A percentile compares a stretch with the other conserved stretches of the same genome.
Conservation (phyloP, 2,113 vertebrate species). For the Steatornis caripensis region DNA sequence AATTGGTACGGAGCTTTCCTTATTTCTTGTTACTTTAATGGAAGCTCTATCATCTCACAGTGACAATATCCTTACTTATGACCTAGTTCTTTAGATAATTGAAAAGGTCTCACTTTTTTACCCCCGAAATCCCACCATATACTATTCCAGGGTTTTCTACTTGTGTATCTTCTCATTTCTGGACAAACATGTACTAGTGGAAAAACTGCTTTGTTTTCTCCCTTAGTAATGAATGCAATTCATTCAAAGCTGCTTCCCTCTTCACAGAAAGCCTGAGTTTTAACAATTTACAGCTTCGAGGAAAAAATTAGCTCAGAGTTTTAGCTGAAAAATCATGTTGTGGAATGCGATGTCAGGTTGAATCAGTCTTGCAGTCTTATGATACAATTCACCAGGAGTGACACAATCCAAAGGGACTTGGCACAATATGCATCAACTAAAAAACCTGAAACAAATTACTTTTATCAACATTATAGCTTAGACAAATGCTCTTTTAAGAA, state of each 20-base stretch:
- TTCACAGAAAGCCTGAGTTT: neutral
- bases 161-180: neutral
- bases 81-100: neutral
- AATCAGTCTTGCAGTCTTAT: neutral
- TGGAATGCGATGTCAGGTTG: neutral
- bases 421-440: neutral
- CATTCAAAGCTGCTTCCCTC: neutral
- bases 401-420: conserved; percentile 21
- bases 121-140: neutral
- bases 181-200: neutral
- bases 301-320: neutral
- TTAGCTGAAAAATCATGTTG: neutral
- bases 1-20: neutral
- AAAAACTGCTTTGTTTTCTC: neutral
- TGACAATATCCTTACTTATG: neutral
- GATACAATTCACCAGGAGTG: neutral
- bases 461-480: neutral
- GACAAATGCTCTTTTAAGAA: neutral
- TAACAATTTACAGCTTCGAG: neutral
- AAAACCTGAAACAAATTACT: neutral
- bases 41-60: neutral
- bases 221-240: neutral
- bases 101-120: neutral
- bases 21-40: neutral
- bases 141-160: neutral